phyloP scores from a whole-genome alignment of 2,113 vertebrate species.

The Otus sunia region DNA sequence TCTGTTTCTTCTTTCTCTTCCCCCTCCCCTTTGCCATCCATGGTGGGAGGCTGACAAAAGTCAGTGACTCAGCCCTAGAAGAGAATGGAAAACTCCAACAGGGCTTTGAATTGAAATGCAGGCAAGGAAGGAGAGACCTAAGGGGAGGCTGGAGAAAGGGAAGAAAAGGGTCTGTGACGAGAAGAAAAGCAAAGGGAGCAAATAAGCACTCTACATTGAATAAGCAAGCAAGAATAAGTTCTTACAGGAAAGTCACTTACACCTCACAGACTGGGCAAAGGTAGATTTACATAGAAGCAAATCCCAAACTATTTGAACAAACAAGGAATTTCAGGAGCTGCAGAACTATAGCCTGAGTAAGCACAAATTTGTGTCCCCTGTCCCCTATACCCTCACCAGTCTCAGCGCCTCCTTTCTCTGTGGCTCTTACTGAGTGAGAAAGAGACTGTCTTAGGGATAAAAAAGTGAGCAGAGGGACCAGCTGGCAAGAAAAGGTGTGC shows the following conservation, averaged over 20 bases:
- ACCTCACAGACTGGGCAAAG: not conserved
- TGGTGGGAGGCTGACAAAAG: conserved; percentile 57
- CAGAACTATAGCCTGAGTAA: not conserved
- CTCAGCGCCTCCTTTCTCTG: not conserved
- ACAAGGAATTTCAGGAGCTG: not conserved
- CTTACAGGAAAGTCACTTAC: not conserved
- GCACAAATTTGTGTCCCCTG: not conserved
- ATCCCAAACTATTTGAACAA: not conserved
- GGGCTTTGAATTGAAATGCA: conserved; percentile 42
- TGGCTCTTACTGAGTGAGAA: not conserved
- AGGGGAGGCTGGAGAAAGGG: conserved; percentile 44
- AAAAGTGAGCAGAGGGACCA: not conserved
- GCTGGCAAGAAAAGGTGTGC: not conserved
- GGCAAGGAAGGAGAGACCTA: conserved; percentile 56
- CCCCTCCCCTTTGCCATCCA: conserved; percentile 42
- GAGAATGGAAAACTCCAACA: conserved; percentile 62
- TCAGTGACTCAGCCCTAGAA: conserved; percentile 55
- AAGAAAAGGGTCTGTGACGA: not conserved
- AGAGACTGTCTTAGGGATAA: not conserved
- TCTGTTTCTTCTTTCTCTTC: conserved; percentile 60
- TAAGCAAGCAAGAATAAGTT: not conserved
- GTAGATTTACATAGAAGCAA: not conserved
- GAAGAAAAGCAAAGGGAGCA: not conserved
- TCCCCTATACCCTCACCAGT: not conserved
- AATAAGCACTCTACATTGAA: not conserved